phyloP scores from a whole-genome alignment of 2,797 vertebrate genomes.

The Enteromius viviparus region DNA sequence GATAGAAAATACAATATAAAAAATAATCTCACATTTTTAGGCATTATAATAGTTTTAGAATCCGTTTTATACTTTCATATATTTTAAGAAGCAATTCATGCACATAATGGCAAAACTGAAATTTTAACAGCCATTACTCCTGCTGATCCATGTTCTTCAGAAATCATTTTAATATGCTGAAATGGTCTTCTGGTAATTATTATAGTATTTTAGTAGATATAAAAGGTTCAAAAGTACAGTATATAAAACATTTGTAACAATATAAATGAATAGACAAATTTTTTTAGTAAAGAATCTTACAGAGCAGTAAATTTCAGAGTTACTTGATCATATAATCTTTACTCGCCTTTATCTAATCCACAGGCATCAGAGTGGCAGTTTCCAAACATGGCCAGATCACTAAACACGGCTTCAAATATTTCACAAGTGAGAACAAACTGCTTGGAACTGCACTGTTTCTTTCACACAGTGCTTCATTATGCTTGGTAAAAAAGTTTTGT shows the following conservation, averaged over 20 bases:
- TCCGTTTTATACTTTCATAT: background rate
- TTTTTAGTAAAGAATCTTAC: no score
- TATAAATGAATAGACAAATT: no score
- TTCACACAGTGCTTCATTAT: background rate
- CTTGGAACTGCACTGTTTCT: background rate
- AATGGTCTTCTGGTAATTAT: no score
- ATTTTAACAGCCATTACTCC: background rate
- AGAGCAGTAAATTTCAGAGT: background rate
- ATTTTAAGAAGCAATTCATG: background rate
- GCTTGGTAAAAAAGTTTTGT: background rate
- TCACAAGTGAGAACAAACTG: constrained; percentile 40
- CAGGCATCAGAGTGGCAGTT: constrained; percentile 21
- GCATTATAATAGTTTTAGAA: background rate
- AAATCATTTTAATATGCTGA: constrained; percentile 9
- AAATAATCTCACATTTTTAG: background rate
- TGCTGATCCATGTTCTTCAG: background rate
- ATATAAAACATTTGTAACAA: background rate
- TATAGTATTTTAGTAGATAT: no score
- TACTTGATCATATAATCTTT: background rate
- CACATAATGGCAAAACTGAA: background rate
- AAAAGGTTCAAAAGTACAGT: background rate
- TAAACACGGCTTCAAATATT: constrained; percentile 3
- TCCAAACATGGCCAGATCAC: constrained; percentile 16
- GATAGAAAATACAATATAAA: background rate
- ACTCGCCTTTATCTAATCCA: background rate